phyloP scores from a whole-genome alignment of 2,888 invertebrate species.

The Vandiemenella viatica region DNA sequence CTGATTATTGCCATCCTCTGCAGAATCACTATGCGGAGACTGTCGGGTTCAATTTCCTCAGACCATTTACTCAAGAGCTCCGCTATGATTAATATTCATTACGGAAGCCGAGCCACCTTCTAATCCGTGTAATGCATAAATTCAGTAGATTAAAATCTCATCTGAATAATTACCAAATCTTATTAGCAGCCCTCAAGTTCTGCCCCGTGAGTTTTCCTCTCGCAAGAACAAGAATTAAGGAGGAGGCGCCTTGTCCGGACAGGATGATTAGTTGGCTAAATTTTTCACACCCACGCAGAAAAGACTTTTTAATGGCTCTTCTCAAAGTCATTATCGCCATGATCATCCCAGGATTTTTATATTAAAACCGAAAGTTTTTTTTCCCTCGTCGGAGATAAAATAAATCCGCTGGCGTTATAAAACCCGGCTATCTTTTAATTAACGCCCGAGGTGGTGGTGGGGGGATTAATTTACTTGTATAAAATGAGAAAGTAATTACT shows the following conservation, averaged over 20 bases:
- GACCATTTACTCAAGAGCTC: too few species aligned
- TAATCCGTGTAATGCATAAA: neutral
- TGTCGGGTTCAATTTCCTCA: too few species aligned
- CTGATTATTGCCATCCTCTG: too few species aligned
- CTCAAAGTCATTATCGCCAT: neutral
- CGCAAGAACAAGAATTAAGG: too few species aligned
- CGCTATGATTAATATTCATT: too few species aligned
- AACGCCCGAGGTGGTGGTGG: too few species aligned
- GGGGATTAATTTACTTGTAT: too few species aligned
- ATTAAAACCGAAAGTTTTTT: neutral
- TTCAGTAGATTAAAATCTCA: neutral
- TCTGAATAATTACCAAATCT: neutral
- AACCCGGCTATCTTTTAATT: neutral
- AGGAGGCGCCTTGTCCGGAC: neutral
- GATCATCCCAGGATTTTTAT: neutral
- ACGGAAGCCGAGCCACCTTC: too few species aligned
- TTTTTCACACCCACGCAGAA: neutral
- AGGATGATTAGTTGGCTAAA: neutral
- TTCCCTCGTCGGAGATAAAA: neutral
- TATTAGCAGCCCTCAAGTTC: too few species aligned
- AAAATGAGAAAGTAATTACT: too few species aligned
- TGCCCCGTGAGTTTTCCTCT: too few species aligned
- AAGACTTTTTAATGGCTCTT: neutral
- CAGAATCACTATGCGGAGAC: too few species aligned
- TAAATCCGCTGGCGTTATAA: neutral